Conservation (phyloP, 35 echinoderm and acorn worm species). For the Ophioderma brevispina region DNA sequence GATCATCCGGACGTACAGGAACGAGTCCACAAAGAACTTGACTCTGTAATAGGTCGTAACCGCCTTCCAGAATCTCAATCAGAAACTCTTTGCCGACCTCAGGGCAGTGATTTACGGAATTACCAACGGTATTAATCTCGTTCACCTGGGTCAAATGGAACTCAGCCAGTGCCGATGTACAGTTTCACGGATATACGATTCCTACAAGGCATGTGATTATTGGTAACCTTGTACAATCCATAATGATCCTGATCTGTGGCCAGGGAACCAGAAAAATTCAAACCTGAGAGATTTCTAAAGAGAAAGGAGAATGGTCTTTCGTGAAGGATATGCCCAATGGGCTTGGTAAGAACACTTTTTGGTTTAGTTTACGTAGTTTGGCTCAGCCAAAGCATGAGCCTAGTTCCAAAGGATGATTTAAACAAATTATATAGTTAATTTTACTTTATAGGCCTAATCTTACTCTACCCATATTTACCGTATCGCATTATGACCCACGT, state of each 20-base stretch:
- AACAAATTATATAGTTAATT: too few species aligned
- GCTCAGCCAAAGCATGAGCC: too few species aligned
- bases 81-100: slow-evolving; percentile 42
- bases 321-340: too few species aligned
- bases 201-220: not conserved
- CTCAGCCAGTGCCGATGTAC: slow-evolving; percentile 2
- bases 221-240: slow-evolving; percentile 16
- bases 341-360: too few species aligned
- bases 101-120: slow-evolving; percentile 46
- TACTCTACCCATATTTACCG: too few species aligned
- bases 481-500: too few species aligned
- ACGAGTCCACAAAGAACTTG: slow-evolving; percentile 72
- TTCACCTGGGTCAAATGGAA: slow-evolving; percentile 24
- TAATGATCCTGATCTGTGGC: slow-evolving; percentile 28
- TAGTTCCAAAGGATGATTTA: too few species aligned
- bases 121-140: slow-evolving; percentile 13
- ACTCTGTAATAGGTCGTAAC: slow-evolving; percentile 56
- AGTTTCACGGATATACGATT: slow-evolving; percentile 39
- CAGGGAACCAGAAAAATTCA: slow-evolving; percentile 55
- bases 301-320: slow-evolving; percentile 34
- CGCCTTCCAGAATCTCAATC: slow-evolving; percentile 53
- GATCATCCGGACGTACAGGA: slow-evolving; percentile 54
- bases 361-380: too few species aligned
- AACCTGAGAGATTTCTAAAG: slow-evolving; percentile 64
- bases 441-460: too few species aligned